Conservation (phyloP, 1,140 invertebrate species). For the Manduca sexta region DNA sequence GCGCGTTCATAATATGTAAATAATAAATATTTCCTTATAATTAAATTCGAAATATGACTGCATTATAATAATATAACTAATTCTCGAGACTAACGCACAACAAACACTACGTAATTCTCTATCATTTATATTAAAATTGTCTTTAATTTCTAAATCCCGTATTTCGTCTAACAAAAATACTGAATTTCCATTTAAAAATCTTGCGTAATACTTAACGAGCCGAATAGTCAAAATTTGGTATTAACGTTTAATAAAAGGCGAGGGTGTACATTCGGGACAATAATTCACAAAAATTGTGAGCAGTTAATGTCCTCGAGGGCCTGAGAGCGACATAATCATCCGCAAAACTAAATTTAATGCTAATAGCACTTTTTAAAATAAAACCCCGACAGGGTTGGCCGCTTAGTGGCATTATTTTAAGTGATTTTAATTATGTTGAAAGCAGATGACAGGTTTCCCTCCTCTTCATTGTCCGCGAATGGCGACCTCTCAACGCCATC, state of each 20-base stretch:
- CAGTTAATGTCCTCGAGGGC: conserved; percentile 48
- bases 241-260: conserved; percentile 52
- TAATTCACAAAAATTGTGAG: conserved; percentile 68
- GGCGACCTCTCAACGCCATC: no score
- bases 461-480: conserved; percentile 58
- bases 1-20: no score
- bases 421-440: conserved; percentile 71
- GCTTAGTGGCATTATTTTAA: conserved; percentile 68
- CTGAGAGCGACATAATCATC: conserved; percentile 67
- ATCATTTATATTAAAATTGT: no score
- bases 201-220: not conserved
- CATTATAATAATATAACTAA: no score
- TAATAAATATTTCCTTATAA: no score
- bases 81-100: no score
- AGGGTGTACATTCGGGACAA: conserved; percentile 46
- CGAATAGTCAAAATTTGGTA: conserved; percentile 5
- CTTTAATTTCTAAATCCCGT: no score
- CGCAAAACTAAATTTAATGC: conserved; percentile 72
- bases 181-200: not conserved
- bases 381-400: conserved; percentile 56
- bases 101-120: no score
- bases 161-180: no score
- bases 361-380: conserved; percentile 68
- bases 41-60: no score
- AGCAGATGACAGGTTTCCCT: conserved; percentile 64